phyloP scores from a whole-genome alignment of 2,888 invertebrate species.

The Stenolophus ochropezus region DNA sequence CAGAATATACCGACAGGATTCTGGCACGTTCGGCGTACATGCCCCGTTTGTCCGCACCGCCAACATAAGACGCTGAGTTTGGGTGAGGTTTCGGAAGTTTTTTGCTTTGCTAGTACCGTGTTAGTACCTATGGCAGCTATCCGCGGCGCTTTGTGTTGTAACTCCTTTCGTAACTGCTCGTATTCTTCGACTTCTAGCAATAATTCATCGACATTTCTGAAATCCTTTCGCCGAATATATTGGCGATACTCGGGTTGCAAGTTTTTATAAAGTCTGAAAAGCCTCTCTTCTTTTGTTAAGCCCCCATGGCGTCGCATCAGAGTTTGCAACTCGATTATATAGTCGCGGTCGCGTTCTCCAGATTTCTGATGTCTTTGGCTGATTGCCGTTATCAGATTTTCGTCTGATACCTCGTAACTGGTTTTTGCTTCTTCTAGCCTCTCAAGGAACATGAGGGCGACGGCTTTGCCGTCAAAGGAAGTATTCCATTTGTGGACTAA shows the following conservation, averaged over 20 bases:
- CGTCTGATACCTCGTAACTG: slow-evolving; percentile 1
- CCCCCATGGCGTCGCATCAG: neutral
- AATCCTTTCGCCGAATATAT: neutral
- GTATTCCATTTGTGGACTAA: slow-evolving; percentile 21
- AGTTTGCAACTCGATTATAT: neutral
- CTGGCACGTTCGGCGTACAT: slow-evolving; percentile 15
- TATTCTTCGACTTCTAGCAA: neutral
- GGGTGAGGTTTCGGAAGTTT: neutral
- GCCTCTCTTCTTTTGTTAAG: neutral
- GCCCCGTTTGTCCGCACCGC: neutral
- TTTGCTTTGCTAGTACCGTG: neutral
- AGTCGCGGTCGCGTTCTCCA: no score
- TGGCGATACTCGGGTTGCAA: neutral
- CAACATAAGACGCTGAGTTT: no score
- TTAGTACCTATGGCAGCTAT: neutral
- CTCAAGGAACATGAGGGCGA: slow-evolving; percentile 29
- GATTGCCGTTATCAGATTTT: slow-evolving; percentile 16
- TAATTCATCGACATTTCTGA: neutral
- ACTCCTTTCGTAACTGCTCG: neutral
- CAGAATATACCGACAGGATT: no score
- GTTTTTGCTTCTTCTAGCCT: slow-evolving; percentile 12
- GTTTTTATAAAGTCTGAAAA: neutral
- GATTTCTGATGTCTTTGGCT: neutral
- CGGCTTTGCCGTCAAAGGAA: slow-evolving; percentile 34
- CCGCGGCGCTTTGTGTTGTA: no score